phyloP scores from a whole-genome alignment of 2,888 invertebrate genomes.

The Lycocerus yunnanus region DNA sequence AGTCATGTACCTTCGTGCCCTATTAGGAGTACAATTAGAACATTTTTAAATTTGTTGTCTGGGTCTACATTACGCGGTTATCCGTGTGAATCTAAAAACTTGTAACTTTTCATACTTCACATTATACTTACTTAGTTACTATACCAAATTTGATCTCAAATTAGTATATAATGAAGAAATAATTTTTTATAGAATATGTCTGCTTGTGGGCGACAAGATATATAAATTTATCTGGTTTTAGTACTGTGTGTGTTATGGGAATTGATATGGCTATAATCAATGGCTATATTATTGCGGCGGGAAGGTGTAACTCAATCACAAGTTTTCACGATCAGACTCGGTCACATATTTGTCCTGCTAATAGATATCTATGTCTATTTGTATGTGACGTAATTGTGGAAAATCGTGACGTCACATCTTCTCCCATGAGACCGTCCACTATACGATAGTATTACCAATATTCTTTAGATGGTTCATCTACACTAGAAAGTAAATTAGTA shows the following conservation, averaged over 20 bases:
- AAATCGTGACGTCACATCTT: constrained; percentile 45
- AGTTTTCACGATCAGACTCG: constrained; percentile 50
- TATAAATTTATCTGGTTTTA: constrained; percentile 29
- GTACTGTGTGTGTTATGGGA: constrained; percentile 39
- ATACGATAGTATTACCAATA: constrained; percentile 38
- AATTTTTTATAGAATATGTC: constrained; percentile 15
- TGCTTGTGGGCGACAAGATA: constrained; percentile 17
- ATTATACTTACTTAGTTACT: not conserved
- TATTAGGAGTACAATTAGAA: too few relatives aligned
- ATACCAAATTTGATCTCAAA: constrained; percentile 15
- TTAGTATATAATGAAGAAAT: constrained; percentile 22
- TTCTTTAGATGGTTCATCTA: constrained; percentile 35
- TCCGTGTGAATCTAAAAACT: too few relatives aligned
- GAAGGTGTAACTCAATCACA: constrained; percentile 51
- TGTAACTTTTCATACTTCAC: not conserved
- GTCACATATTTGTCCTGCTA: constrained; percentile 45
- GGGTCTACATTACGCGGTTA: too few relatives aligned
- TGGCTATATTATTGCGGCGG: constrained; percentile 44
- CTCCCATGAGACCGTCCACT: constrained; percentile 34
- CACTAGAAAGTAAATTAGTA: constrained; percentile 34
- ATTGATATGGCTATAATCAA: constrained; percentile 51
- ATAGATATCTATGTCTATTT: constrained; percentile 55
- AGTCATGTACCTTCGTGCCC: too few relatives aligned
- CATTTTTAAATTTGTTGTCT: too few relatives aligned
- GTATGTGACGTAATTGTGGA: constrained; percentile 47